A percentile compares a stretch with the other conserved stretches of the same genome.
Conservation (phyloP, 2,888 invertebrate genomes). For the Candidula unifasciata region DNA sequence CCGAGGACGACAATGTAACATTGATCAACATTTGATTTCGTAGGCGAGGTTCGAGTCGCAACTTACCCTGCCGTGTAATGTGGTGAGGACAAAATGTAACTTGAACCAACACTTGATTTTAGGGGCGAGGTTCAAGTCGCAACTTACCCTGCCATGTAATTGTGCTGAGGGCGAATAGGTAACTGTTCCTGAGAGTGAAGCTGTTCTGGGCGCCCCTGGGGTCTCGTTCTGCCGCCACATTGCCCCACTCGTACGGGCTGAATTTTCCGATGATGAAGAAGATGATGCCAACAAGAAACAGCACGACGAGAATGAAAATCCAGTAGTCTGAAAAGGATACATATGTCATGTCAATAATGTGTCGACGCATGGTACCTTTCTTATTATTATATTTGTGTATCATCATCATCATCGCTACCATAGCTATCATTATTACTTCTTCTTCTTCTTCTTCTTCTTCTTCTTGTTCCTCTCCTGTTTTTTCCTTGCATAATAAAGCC, state of each 20-base stretch:
- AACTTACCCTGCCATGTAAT: conserved; percentile 60
- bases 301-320: conserved; percentile 55
- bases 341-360: too few species aligned
- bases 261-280: conserved; percentile 59
- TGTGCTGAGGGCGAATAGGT: conserved; percentile 58
- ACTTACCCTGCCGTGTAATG: conserved; percentile 60
- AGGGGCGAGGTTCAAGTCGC: neutral
- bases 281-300: conserved; percentile 56
- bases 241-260: conserved; percentile 59
- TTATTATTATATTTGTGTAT: too few species aligned
- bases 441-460: too few species aligned
- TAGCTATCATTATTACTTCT: too few species aligned
- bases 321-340: conserved; percentile 51
- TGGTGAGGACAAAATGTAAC: conserved; percentile 58
- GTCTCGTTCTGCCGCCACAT: conserved; percentile 55
- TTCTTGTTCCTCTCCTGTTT: too few species aligned
- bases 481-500: too few species aligned
- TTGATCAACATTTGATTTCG: too few species aligned
- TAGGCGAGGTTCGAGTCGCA: neutral
- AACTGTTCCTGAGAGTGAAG: conserved; percentile 58
- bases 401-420: too few species aligned
- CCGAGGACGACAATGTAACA: conserved; percentile 58
- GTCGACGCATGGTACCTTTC: too few species aligned
- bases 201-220: conserved; percentile 55
- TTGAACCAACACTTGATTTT: too few species aligned